These are phyloP conservation scores for Catagonus wagneri DNA, from an alignment of 2,113 vertebrate genomes.

Conservation along the genomic window DNA sequence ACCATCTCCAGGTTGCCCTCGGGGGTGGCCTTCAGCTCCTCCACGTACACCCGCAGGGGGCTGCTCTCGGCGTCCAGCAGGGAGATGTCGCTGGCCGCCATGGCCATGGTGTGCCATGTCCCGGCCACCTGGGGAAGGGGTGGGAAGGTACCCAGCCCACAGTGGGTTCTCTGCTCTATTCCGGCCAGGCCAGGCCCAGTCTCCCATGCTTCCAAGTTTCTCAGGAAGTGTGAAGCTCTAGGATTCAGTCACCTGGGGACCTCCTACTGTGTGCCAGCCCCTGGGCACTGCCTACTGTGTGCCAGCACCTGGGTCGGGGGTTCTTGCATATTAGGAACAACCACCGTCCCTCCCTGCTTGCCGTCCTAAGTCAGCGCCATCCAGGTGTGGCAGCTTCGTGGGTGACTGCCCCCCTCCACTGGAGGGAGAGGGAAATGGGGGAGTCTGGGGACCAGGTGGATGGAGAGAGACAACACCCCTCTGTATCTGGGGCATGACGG, in stretches of 20 bases:
- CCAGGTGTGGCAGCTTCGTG: background rate
- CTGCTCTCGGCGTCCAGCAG: accelerated
- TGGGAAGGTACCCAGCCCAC: too few species aligned
- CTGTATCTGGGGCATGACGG: background rate
- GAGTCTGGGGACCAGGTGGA: background rate
- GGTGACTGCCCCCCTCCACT: background rate
- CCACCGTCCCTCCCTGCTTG: background rate
- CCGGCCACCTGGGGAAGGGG: background rate
- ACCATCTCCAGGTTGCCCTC: background rate
- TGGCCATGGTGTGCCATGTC: background rate
- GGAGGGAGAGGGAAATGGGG: background rate
- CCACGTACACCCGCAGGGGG: background rate
- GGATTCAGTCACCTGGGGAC: background rate
- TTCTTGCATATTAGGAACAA: background rate
- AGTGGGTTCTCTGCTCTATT: accelerated
- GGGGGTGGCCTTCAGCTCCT: background rate
- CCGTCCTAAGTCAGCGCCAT: background rate
- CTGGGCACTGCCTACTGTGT: too few species aligned
- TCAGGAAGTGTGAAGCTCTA: background rate
- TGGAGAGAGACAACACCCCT: too few species aligned
- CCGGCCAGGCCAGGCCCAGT: accelerated
- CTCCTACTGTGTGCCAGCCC: accelerated
- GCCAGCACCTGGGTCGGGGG: background rate
- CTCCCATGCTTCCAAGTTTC: background rate
- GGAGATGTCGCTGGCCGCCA: background rate